phyloP scores from a whole-genome alignment of 2,113 vertebrate species.

The Heterotilapia buettikoferi region DNA sequence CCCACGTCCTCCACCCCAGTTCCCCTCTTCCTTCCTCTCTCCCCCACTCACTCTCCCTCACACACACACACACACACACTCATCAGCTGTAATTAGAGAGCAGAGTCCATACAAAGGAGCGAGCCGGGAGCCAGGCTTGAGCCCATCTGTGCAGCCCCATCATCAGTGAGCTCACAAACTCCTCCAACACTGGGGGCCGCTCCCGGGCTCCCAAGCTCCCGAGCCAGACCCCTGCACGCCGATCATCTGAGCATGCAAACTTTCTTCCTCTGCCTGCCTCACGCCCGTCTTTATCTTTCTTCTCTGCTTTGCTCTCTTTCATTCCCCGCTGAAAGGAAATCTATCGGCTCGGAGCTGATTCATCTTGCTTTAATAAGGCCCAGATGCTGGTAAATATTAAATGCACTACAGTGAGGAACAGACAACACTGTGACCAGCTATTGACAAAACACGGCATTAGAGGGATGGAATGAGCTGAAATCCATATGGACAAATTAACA shows the following conservation, averaged over 20 bases:
- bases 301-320: constrained; percentile 43
- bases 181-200: constrained; percentile 65
- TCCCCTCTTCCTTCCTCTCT: constrained; percentile 66
- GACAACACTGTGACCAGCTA: constrained; percentile 30
- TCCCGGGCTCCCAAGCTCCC: constrained; percentile 67
- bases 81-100: constrained; percentile 96
- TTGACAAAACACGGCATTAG: constrained; percentile 54
- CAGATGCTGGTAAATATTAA: constrained; percentile 58
- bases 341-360: constrained; percentile 40
- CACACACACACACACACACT: constrained; percentile 35
- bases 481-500: constrained; percentile 66
- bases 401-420: constrained; percentile 19
- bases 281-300: constrained; percentile 1
- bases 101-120: constrained; percentile 91
- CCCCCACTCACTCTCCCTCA: constrained; percentile 50
- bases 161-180: constrained; percentile 44
- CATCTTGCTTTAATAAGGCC: constrained; percentile 48
- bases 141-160: constrained; percentile 90
- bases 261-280: constrained; percentile 17
- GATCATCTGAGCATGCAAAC: constrained; percentile 37
- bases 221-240: constrained; percentile 38
- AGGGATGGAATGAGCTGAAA: constrained; percentile 60
- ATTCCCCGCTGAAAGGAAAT: constrained; percentile 59
- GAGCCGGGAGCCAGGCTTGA: constrained; percentile 86
- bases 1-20: constrained; percentile 69